Conservation (phyloP, 2,797 vertebrate species). For the Gallinago solitaria region DNA sequence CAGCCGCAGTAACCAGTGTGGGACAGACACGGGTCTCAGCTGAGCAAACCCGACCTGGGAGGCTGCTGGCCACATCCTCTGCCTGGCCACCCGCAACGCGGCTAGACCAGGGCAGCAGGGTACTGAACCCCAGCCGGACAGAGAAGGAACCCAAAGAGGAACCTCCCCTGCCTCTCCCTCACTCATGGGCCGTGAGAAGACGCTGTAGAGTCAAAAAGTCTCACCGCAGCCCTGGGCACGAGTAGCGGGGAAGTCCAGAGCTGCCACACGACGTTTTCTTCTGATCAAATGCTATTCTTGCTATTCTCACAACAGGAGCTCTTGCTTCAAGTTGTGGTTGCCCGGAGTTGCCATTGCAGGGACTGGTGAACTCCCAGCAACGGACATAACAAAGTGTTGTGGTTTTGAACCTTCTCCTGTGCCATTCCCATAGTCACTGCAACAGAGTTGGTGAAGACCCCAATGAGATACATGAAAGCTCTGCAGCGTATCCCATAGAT, state of each 20-base stretch:
- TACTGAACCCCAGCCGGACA: rapidly evolving
- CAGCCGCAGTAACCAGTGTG: neutral
- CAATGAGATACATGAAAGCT: neutral
- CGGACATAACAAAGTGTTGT: rapidly evolving
- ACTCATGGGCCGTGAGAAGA: neutral
- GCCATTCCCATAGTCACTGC: neutral
- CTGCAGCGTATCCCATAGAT: neutral
- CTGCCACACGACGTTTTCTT: neutral
- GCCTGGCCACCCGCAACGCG: rapidly evolving
- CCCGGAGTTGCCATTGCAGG: neutral
- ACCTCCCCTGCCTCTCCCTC: neutral
- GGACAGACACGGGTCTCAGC: neutral
- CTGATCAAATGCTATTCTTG: neutral
- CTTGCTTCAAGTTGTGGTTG: neutral
- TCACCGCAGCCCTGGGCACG: neutral
- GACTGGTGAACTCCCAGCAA: neutral
- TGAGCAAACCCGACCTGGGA: neutral
- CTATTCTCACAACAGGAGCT: neutral
- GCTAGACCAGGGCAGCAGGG: neutral
- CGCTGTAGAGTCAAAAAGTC: neutral
- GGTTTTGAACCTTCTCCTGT: neutral
- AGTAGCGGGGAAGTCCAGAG: neutral
- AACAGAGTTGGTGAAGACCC: neutral
- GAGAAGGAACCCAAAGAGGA: neutral
- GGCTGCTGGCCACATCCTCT: neutral